phyloP scores from a whole-genome alignment of 2,797 vertebrate genomes.

The Poeciliopsis presidionis region DNA sequence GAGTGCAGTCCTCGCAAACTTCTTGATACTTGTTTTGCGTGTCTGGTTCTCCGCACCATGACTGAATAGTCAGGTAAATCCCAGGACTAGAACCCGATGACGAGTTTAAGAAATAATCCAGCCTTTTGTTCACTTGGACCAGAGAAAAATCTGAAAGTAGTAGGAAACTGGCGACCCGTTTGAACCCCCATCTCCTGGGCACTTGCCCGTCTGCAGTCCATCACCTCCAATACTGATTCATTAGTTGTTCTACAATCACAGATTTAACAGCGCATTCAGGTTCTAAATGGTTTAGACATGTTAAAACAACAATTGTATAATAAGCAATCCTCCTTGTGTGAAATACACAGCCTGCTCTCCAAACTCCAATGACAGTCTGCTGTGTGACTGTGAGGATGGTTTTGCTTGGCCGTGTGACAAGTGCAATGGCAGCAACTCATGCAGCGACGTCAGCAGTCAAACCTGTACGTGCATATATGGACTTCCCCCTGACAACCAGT shows the following conservation, averaged over 20 bases:
- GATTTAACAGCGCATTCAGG: too few relatives aligned
- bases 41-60: too few relatives aligned
- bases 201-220: too few relatives aligned
- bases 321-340: neutral
- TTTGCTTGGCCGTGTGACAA: slow-evolving; percentile 58
- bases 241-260: too few relatives aligned
- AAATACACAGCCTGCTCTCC: slow-evolving; percentile 34
- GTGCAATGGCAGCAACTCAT: slow-evolving; percentile 30
- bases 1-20: neutral
- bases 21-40: neutral
- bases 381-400: slow-evolving; percentile 54
- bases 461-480: slow-evolving; percentile 47
- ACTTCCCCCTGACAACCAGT: slow-evolving; percentile 34
- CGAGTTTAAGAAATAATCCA: neutral
- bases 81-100: too few relatives aligned
- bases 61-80: too few relatives aligned
- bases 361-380: slow-evolving; percentile 6
- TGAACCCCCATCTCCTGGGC: too few relatives aligned
- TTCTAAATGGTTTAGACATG: too few relatives aligned
- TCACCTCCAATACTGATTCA: too few relatives aligned
- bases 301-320: neutral
- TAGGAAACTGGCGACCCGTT: neutral
- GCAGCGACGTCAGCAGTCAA: slow-evolving; percentile 6
- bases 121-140: neutral
- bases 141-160: neutral